Evolutionary conservation across 1,140 invertebrate species (phyloP).

Genomic region (Caerostris extrusa): DNA sequence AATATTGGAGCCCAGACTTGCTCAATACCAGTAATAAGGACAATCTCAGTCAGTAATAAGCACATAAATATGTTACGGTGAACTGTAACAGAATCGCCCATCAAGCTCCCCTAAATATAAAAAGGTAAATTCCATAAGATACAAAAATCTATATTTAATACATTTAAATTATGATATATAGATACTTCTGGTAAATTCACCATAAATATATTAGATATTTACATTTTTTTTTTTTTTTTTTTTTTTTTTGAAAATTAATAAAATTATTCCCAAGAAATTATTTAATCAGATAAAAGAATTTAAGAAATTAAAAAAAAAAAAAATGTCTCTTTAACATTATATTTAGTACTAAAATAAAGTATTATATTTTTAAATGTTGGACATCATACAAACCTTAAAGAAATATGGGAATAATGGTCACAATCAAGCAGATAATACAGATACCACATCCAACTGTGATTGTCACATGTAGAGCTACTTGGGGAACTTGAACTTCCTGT

Average conservation of each 20-base stretch:
- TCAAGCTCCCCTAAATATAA: constrained; percentile 68
- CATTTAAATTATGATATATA: no score
- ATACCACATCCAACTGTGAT: constrained; percentile 93
- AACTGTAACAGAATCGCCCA: constrained; percentile 79
- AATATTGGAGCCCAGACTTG: constrained; percentile 92
- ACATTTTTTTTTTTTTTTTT: no score
- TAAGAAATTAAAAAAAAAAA: no score
- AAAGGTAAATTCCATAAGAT: not conserved
- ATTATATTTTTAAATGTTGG: no score
- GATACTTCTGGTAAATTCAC: no score
- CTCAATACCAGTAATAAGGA: constrained; percentile 95
- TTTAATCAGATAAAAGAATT: no score
- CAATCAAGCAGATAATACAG: constrained; percentile 90
- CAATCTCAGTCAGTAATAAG: constrained; percentile 93
- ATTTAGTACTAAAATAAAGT: no score
- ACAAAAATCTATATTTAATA: no score
- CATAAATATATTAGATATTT: no score
- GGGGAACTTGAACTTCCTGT: constrained; percentile 74
- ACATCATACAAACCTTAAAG: constrained; percentile 85
- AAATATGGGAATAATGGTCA: constrained; percentile 92
- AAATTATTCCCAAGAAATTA: no score
- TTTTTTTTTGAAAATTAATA: no score
- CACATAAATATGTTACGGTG: constrained; percentile 85
- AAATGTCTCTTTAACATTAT: no score
- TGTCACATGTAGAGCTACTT: constrained; percentile 88